Evolutionary conservation across 2,888 invertebrate species (phyloP), one percentile per base, ranked within the genome.

Genomic region (Saturnia pavonia): DNA sequence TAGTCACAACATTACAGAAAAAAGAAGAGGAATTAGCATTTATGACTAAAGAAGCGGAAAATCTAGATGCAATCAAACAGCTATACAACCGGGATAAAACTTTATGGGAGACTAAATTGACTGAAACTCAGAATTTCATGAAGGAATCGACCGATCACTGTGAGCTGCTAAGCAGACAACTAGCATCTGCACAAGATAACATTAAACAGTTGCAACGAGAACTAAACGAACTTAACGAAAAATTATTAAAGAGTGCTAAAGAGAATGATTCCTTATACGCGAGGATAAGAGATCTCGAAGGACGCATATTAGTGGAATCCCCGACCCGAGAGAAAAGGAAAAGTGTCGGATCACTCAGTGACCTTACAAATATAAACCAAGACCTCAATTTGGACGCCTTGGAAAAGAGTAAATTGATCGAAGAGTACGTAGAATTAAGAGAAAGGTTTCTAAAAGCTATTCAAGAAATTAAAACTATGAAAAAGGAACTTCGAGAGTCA

Each of bases 391-490:
- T 97, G 1, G 96, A 96, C 78, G 94, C 95, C 19, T 90, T 97
- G 77, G 97, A 97, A 82, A 96, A 96, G 76, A 96, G 96, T 79
- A 96, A 96, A 80, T 91, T 97, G 70, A 96, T 97, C 77, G 97
- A 97, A 80, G 97, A 97, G 82, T 97, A 97, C 84, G 95, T 96
- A 60, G 97, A 97, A 80, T 88, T 98, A 72, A 95, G 96, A 74
- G 95, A 95, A 67, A 94, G 97, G 71, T 97, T 98, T 82, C 96
- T 97, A 79, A 97, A 97, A 85, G 97, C 97, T 0, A 96, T 98
- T 25, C 95, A 96, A 76, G 97, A 98, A 91, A 97, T 98, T 69
- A 95, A 96, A 81, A 96, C 96, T 1, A 96, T 97, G 95, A 97
- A 97, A 79, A 95, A 96, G 65, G 97, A 97, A 82, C 91, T 98